phyloP scores from a whole-genome alignment of 2,113 vertebrate genomes.

The Cebus imitator region DNA sequence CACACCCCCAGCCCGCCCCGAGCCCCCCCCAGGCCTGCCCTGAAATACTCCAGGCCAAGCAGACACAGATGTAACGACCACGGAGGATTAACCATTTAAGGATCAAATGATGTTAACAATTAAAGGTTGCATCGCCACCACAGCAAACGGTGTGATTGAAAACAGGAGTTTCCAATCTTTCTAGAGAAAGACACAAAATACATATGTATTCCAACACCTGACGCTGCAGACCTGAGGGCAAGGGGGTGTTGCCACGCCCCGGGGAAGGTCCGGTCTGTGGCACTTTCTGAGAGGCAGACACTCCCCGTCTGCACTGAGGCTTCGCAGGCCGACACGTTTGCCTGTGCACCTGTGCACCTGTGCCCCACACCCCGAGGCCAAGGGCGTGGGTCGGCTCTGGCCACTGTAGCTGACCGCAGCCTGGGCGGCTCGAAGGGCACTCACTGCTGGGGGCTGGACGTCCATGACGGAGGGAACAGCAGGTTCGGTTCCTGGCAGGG shows the following conservation, averaged over 20 bases:
- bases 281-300: not conserved
- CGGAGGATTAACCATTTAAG: no score
- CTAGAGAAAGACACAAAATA: not conserved
- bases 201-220: not conserved
- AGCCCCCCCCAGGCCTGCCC: not conserved
- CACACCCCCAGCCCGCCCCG: no score
- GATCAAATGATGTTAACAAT: not conserved
- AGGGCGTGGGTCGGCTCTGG: not conserved
- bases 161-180: not conserved
- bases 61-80: rapidly evolving
- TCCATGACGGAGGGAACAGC: not conserved
- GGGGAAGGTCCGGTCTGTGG: not conserved
- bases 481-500: not conserved
- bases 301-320: not conserved
- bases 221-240: not conserved
- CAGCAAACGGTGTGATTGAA: not conserved
- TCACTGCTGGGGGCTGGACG: no score
- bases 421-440: no score
- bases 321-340: not conserved
- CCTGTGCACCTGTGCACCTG: not conserved
- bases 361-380: not conserved
- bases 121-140: not conserved
- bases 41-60: not conserved
- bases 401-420: not conserved
- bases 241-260: not conserved